A percentile compares a stretch with the other conserved stretches of the same genome.
phyloP scores from a whole-genome alignment of 2,797 vertebrate genomes.

The Microctenopoma lineatum region DNA sequence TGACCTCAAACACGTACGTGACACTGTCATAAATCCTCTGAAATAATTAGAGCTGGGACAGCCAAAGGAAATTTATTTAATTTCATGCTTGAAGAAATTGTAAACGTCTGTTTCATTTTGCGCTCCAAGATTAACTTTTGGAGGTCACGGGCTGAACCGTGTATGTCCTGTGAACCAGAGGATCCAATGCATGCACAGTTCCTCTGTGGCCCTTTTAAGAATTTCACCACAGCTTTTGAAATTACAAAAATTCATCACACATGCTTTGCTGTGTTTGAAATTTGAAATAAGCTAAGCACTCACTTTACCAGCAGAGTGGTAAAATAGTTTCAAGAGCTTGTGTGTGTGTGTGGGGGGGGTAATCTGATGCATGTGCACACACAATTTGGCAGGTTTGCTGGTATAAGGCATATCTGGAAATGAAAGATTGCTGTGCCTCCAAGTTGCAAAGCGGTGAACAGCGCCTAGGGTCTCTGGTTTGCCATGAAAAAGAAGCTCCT shows the following conservation, averaged over 20 bases:
- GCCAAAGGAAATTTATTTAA: slow-evolving; percentile 56
- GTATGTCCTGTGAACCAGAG: slow-evolving; percentile 15
- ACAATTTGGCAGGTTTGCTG: slow-evolving; percentile 22
- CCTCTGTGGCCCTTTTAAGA: slow-evolving; percentile 13
- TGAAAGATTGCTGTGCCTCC: slow-evolving; percentile 42
- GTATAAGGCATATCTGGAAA: slow-evolving; percentile 39
- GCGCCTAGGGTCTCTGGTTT: slow-evolving; percentile 48
- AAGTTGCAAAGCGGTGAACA: slow-evolving; percentile 44
- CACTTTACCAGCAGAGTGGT: slow-evolving; percentile 32
- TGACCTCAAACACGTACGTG: slow-evolving; percentile 51
- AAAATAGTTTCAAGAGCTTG: slow-evolving; percentile 46
- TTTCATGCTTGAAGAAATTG: slow-evolving; percentile 61
- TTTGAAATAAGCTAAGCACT: slow-evolving; percentile 12
- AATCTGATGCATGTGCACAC: slow-evolving; percentile 32
- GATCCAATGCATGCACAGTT: background rate
- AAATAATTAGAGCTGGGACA: slow-evolving; percentile 59
- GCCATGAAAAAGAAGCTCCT: slow-evolving; percentile 34
- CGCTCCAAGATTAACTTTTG: slow-evolving; percentile 51
- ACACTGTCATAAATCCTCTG: slow-evolving; percentile 48
- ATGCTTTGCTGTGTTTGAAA: slow-evolving; percentile 3
- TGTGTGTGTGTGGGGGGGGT: slow-evolving; percentile 2
- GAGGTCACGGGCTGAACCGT: slow-evolving; percentile 33
- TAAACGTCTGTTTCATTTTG: slow-evolving; percentile 45
- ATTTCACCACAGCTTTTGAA: slow-evolving; percentile 34
- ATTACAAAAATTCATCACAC: slow-evolving; percentile 36